A percentile compares a stretch with the other conserved stretches of the same genome.
Evolutionary conservation across 2,797 vertebrate species (phyloP).

Genomic region (Enteromius radiatus): DNA sequence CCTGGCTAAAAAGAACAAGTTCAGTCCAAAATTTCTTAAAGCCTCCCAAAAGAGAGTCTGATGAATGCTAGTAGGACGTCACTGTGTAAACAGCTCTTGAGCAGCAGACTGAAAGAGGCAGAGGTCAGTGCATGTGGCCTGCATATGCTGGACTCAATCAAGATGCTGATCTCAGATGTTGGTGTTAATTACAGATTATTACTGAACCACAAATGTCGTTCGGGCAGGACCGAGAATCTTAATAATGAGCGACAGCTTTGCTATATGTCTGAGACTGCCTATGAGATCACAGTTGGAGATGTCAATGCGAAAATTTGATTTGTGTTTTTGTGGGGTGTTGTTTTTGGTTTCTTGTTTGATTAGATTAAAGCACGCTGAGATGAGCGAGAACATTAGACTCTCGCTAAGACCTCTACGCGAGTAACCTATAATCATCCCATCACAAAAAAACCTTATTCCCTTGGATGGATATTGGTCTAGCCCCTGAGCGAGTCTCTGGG

Average conservation of each 20-base stretch:
- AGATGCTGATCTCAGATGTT: conserved; percentile 57
- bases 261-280: conserved; percentile 35
- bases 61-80: conserved; percentile 58
- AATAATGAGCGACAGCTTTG: conserved; percentile 51
- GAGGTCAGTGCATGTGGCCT: conserved; percentile 59
- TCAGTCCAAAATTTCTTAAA: conserved; percentile 43
- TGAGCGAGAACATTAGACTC: conserved; percentile 31
- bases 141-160: conserved; percentile 64
- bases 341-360: conserved; percentile 30
- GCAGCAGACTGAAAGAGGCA: conserved; percentile 44
- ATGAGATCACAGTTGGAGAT: conserved; percentile 27
- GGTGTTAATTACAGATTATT: conserved; percentile 68
- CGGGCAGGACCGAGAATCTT: conserved; percentile 20
- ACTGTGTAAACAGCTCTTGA: conserved; percentile 61
- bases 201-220: conserved; percentile 58
- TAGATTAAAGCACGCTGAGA: conserved; percentile 10
- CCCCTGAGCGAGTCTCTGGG: conserved; percentile 35
- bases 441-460: conserved; percentile 19
- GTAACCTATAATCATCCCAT: conserved; percentile 31
- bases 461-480: conserved; percentile 31
- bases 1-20: conserved; percentile 50
- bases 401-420: conserved; percentile 10
- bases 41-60: conserved; percentile 48
- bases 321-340: conserved; percentile 17
- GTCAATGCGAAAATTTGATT: conserved; percentile 10